Conservation (phyloP, 2,797 vertebrate species). For the Eupleurogrammus muticus region DNA sequence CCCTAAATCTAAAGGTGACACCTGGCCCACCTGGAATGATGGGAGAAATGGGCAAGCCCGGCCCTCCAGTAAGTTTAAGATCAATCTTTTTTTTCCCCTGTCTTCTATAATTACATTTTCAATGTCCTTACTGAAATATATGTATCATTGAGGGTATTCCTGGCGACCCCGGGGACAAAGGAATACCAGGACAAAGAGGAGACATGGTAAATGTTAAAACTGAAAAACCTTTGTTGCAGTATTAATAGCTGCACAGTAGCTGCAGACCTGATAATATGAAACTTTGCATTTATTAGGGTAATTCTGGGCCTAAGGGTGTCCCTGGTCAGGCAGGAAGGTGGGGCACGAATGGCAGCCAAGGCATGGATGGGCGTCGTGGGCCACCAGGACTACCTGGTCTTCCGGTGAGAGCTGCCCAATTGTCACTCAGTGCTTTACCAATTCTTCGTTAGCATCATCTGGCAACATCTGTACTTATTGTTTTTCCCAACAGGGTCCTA, state of each 20-base stretch:
- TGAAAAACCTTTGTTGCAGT: background rate
- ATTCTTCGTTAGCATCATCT: background rate
- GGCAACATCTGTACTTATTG: background rate
- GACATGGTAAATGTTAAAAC: slow-evolving; percentile 74
- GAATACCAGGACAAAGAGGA: slow-evolving; percentile 78
- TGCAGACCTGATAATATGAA: background rate
- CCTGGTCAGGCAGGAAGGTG: slow-evolving; percentile 76
- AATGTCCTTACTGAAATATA: background rate
- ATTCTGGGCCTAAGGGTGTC: slow-evolving; percentile 78
- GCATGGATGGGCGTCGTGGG: slow-evolving; percentile 80
- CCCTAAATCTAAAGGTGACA: slow-evolving; percentile 72
- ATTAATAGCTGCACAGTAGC: background rate
- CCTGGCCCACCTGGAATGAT: slow-evolving; percentile 71
- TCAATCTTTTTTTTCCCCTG: background rate
- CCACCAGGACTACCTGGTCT: slow-evolving; percentile 79
- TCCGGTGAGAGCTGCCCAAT: slow-evolving; percentile 70
- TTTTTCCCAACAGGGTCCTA: slow-evolving; percentile 76
- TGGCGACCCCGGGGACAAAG: slow-evolving; percentile 80
- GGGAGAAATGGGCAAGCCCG: slow-evolving; percentile 84
- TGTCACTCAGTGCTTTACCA: background rate
- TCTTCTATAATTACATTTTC: background rate
- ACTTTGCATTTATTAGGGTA: slow-evolving; percentile 73
- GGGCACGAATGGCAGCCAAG: slow-evolving; percentile 78
- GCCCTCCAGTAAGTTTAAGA: slow-evolving; percentile 80
- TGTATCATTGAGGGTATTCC: slow-evolving; percentile 77